Evolutionary conservation across 2,113 vertebrate genomes (phyloP), one percentile per base, ranked within the genome.

Genomic region (Brevimyrus niger): DNA sequence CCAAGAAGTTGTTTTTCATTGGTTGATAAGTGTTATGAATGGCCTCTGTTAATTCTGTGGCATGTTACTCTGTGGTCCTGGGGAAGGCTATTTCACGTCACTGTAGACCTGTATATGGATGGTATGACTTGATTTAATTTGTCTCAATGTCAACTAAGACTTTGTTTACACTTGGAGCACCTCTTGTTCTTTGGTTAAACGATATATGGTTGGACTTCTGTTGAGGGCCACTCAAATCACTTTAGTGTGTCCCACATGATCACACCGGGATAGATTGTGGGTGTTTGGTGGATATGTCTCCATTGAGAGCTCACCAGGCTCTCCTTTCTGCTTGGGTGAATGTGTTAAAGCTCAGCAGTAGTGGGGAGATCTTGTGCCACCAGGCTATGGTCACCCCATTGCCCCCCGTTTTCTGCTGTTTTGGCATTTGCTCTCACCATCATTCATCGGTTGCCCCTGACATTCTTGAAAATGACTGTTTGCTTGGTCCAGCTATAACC

Each of bases 391-490:
- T 50, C 88, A 38, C 46, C 21, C 23, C 15, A 3, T 17, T 38
- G 42, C 31, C 69, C 35, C 89, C 58, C 38, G 47, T 47, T 53
- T 85, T 88, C 88, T 42, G 1, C 42, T 51, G 47, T 83, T 69
- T 92, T 90, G 91, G 90, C 84, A 15, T 92, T 92, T 88, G 80
- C 58, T 87, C 31, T 51, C 87, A 69, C 88, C 90, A 89, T 83
- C 90, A 53, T 35, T 90, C 89, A 91, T 76, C 90, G 89, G 90
- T 90, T 84, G 38, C 58, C 86, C 86, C 87, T 93, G 90, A 91
- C 92, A 89, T 90, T 89, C 83, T 88, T 42, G 65, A 23, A 82
- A 93, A 93, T 92, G 47, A 90, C 90, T 46, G 88, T 91, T 93
- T 92, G 92, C 92, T 92, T 53, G 82, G 90, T 93, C 90, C 61